A percentile compares a stretch with the other conserved stretches of the same genome.
Evolutionary conservation across 2,797 vertebrate species (phyloP).

Genomic region (Sebastes hubbsi): DNA sequence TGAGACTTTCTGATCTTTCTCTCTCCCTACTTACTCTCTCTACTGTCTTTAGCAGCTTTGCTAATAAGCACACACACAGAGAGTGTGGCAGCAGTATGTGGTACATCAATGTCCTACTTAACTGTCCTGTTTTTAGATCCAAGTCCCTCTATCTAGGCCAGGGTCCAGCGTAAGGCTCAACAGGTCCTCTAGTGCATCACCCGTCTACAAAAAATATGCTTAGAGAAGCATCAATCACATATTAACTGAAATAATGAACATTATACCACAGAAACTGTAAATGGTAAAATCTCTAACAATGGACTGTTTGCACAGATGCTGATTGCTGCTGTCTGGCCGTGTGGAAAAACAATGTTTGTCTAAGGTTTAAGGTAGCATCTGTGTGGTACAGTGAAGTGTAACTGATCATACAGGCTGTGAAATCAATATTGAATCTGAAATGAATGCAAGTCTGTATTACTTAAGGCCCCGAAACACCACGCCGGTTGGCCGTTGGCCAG

Average conservation of each 20-base stretch:
- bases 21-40: not conserved
- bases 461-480: no score
- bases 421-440: not conserved
- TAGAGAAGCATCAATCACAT: not conserved
- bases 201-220: not conserved
- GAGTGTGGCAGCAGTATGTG: constrained; percentile 17
- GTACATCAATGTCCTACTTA: constrained; percentile 64
- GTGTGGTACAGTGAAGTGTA: not conserved
- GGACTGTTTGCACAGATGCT: constrained; percentile 5
- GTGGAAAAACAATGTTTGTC: not conserved
- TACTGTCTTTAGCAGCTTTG: constrained; percentile 29
- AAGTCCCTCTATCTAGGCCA: constrained; percentile 63
- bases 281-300: not conserved
- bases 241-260: constrained; percentile 1
- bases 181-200: constrained; percentile 6
- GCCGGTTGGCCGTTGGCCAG: no score
- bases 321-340: not conserved
- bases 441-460: not conserved
- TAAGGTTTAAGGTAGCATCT: not conserved
- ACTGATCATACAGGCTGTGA: not conserved
- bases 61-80: constrained; percentile 31
- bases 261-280: not conserved
- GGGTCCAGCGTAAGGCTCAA: constrained; percentile 49
- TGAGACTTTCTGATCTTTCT: not conserved
- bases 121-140: constrained; percentile 63